phyloP scores from a whole-genome alignment of 1,140 invertebrate genomes.

The Drosophila ohnishii region DNA sequence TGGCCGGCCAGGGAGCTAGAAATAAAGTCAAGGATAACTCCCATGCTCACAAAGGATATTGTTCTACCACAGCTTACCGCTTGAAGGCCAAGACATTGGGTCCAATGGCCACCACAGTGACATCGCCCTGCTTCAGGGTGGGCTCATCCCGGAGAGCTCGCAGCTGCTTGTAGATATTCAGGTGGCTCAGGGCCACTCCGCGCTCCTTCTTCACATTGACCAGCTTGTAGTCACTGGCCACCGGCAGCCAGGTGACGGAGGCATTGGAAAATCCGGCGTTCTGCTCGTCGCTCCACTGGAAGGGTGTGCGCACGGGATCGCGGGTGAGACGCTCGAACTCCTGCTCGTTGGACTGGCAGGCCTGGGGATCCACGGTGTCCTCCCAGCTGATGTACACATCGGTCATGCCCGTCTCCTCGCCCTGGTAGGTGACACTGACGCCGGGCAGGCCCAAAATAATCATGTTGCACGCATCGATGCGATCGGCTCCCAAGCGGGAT shows the following conservation, averaged over 20 bases:
- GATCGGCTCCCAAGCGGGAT: slow-evolving; percentile 85
- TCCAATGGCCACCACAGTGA: slow-evolving; percentile 73
- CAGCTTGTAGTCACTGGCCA: slow-evolving; percentile 84
- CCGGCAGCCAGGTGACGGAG: slow-evolving; percentile 87
- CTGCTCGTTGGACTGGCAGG: slow-evolving; percentile 73
- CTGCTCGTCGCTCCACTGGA: slow-evolving; percentile 86
- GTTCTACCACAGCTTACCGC: slow-evolving; percentile 71
- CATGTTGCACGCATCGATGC: slow-evolving; percentile 88
- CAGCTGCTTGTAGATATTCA: slow-evolving; percentile 79
- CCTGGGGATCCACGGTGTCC: slow-evolving; percentile 83
- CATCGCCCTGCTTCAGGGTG: slow-evolving; percentile 82
- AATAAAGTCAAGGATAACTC: fast-evolving
- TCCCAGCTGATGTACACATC: slow-evolving; percentile 86
- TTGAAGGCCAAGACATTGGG: slow-evolving; percentile 83
- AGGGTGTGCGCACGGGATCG: slow-evolving; percentile 87
- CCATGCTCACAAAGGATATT: fast-evolving
- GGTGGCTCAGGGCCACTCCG: slow-evolving; percentile 65
- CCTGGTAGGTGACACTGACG: slow-evolving; percentile 88
- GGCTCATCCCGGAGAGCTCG: slow-evolving; percentile 56
- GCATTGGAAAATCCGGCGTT: slow-evolving; percentile 86
- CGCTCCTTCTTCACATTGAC: slow-evolving; percentile 84
- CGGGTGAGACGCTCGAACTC: slow-evolving; percentile 82
- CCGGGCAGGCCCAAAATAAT: slow-evolving; percentile 89
- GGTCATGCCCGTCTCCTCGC: slow-evolving; percentile 92
- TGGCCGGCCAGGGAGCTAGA: slow-evolving; percentile 56